Evolutionary conservation across 1,140 invertebrate species (phyloP), one percentile per base, ranked within the genome.

Genomic region (Drosophila elegans): DNA sequence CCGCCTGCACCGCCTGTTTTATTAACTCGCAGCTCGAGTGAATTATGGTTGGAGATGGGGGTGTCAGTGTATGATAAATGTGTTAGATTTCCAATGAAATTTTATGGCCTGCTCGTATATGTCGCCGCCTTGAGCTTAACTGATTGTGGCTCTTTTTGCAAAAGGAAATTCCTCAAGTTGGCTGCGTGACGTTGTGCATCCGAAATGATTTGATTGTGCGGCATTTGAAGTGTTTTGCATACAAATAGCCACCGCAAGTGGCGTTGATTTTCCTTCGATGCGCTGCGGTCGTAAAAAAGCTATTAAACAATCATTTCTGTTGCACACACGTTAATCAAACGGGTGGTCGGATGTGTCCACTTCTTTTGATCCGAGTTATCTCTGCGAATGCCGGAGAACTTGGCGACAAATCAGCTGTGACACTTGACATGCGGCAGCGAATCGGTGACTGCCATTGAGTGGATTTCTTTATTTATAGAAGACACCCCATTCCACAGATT

Each of bases 71-170:
- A 63, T 89, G 79, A 88, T 88, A 76, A 89, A 88, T 88, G 79
- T 80, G 75, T 89, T 83, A 89, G 83, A 88, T 83, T 88, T 88
- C 83, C 83, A 89, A 89, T 83, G 83, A 88, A 88, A 79, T 83
- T 82, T 83, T 67, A 83, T 89, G 59, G 55, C 56, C 74, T 39
- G 45, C 45, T 39, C 54, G 34, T 66, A 62, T 66, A 54, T 64
- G 56, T 84, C 74, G 80, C 67, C 71, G 53, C 60, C 69, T 56
- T 42, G 27, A 42, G 76, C 77, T 53, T 60, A 82, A 68, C 80
- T 68, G 59, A 69, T 68, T 64, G 59, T 52, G 63, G 55, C 61
- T 56, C 48, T 39, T 72, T 77, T 75, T 59, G 63, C 64, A 81
- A 76, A 77, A 55, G 73, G 73, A 62, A 78, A 34, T 52, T 68